A percentile compares a stretch with the other conserved stretches of the same genome.
These are phyloP conservation scores for Pagrus major DNA, from an alignment of 2,113 vertebrate species.

Conservation along the genomic window DNA sequence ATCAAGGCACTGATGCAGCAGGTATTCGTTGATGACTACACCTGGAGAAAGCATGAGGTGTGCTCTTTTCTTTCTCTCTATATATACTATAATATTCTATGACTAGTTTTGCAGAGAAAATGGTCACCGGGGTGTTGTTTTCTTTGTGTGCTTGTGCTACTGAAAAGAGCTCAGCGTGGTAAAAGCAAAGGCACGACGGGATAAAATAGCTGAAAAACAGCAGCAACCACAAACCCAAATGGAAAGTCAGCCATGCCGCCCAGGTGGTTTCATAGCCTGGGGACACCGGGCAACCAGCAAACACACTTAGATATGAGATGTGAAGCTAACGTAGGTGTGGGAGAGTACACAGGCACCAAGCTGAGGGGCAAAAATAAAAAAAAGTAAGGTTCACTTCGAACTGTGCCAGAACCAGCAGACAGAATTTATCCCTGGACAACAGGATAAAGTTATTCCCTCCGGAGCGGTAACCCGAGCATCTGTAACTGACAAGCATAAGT, in stretches of 20 bases:
- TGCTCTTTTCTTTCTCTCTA: too few relatives aligned
- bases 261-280: neutral
- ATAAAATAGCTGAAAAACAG: conserved; percentile 11
- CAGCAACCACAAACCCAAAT: neutral
- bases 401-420: neutral
- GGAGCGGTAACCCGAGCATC: conserved; percentile 39
- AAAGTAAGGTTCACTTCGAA: neutral
- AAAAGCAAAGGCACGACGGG: conserved; percentile 10
- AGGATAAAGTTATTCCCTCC: conserved; percentile 15
- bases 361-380: neutral
- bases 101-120: conserved; percentile 11
- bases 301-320: neutral
- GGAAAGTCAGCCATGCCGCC: neutral
- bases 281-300: neutral
- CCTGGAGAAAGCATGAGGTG: neutral
- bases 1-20: neutral
- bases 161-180: neutral
- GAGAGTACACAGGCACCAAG: neutral
- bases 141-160: neutral
- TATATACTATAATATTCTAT: too few relatives aligned
- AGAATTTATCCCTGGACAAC: neutral
- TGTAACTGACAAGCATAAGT: conserved; percentile 32
- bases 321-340: neutral
- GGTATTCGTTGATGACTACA: neutral
- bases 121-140: conserved; percentile 28